Base-by-base conservation (phyloP, 2,797 vertebrate genomes). In the Spondyliosoma cantharus region DNA sequence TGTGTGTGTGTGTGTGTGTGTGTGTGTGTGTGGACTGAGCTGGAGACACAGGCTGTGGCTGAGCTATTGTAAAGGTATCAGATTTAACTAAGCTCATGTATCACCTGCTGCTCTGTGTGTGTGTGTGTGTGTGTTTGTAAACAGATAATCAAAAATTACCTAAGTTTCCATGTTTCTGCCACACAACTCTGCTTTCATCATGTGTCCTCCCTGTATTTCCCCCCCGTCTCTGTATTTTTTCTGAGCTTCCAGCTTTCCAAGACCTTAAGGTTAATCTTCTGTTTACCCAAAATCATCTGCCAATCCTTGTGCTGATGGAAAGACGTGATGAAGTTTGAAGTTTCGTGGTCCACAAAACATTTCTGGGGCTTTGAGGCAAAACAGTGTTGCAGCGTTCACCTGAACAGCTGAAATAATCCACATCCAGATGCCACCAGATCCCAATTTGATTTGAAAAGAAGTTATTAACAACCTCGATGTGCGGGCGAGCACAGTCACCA, bases 61-160 rank as follows among this genome's bases (percentile, higher is more conserved):
- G 61, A 19, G n/a, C 80, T 84, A 80, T 89, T 91, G 84, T 90
- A 52, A 20, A 68, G 85, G 88, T 92, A 86, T 93, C 91, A 78
- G 79, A 90, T 93, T 91, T 85, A 78, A 79, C 72, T 52, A 22
- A 70, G 89, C 81, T 94, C 87, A 59, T 17, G 46, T 93, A 90
- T 90, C 93, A 87, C 75, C 78, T 50, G 57, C 65, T 68, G 4
- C 45, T 76, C 49, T 68, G 20, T 19, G 25, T 59, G 65, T 75
- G 45, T 42, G 25, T 64, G 56, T 45, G 43, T 45, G 14, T 45
- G 27, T 58, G 63, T 20, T 50, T 32, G n/a, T 58, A 7, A 25
- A 24, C 53, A 27, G 15, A 45, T 48, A 60, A 58, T 65, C 22
- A 61, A 69, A 58, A 79, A 61, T 53, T 7, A 32, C 69, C 49